Evolutionary conservation across 2,113 vertebrate genomes (phyloP).

Genomic region (Cyanoliseus patagonus): DNA sequence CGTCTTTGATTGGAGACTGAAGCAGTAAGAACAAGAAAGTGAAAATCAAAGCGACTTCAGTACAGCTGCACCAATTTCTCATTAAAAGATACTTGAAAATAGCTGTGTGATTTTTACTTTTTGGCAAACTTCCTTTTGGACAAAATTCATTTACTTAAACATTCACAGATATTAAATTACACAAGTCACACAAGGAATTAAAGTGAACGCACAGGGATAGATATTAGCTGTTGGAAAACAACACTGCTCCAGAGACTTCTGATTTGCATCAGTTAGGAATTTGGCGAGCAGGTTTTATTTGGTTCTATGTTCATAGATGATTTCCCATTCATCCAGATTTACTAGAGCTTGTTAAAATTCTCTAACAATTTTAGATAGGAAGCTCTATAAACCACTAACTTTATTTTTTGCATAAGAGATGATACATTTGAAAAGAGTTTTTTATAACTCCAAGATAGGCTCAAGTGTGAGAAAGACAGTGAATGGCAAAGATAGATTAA

Average conservation of each 20-base stretch:
- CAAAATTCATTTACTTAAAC: constrained; percentile 32
- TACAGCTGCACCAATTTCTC: constrained; percentile 9
- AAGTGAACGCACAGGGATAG: constrained; percentile 18
- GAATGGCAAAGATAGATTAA: background rate
- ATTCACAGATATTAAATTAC: constrained; percentile 56
- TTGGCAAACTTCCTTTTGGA: constrained; percentile 26
- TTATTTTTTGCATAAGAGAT: background rate
- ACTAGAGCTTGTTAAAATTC: constrained; percentile 38
- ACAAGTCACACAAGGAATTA: constrained; percentile 39
- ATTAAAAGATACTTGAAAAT: constrained; percentile 32
- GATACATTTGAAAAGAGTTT: background rate
- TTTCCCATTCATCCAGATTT: constrained; percentile 58
- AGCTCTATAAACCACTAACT: background rate
- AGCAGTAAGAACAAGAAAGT: background rate
- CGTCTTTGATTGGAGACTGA: background rate
- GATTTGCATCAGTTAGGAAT: constrained; percentile 60
- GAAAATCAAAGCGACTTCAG: constrained; percentile 38
- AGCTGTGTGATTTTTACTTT: constrained; percentile 14
- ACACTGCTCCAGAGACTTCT: constrained; percentile 51
- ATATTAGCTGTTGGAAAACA: constrained; percentile 49
- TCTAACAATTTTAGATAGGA: constrained; percentile 25
- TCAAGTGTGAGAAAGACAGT: background rate
- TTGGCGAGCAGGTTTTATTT: constrained; percentile 51
- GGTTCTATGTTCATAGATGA: constrained; percentile 39
- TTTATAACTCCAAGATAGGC: background rate